phyloP scores from a whole-genome alignment of 2,797 vertebrate species.

The Etheostoma perlongum region DNA sequence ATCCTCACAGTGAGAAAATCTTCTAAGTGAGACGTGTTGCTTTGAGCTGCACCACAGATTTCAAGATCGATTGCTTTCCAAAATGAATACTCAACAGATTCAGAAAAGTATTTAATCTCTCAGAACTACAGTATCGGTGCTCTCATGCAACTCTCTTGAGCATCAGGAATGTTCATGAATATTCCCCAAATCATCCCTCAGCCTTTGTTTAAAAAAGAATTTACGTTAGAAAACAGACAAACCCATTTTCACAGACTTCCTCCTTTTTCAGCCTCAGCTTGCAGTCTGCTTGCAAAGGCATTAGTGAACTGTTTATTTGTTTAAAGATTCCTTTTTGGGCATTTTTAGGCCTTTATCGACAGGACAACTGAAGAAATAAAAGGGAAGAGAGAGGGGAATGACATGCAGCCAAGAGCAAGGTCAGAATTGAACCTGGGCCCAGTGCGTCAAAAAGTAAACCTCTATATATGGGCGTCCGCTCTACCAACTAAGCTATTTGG shows the following conservation, averaged over 20 bases:
- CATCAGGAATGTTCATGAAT: not conserved
- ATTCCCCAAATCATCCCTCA: constrained; percentile 23
- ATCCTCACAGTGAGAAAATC: constrained; percentile 17
- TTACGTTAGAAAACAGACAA: constrained; percentile 23
- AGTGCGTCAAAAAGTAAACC: too few relatives aligned
- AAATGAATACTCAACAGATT: constrained; percentile 33
- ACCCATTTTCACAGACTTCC: constrained; percentile 27
- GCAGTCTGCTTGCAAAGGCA: constrained; percentile 13
- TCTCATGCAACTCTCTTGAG: constrained; percentile 29
- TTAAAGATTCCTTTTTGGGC: too few relatives aligned
- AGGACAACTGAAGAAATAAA: too few relatives aligned
- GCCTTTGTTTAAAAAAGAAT: constrained; percentile 24
- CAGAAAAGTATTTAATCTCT: constrained; percentile 11
- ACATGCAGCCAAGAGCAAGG: too few relatives aligned
- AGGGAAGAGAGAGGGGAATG: too few relatives aligned
- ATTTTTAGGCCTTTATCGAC: too few relatives aligned
- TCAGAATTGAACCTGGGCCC: too few relatives aligned
- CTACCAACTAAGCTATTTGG: too few relatives aligned
- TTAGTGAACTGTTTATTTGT: too few relatives aligned
- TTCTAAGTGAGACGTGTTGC: constrained; percentile 18
- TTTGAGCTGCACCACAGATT: constrained; percentile 33
- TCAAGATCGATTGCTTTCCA: constrained; percentile 37
- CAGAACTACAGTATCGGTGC: constrained; percentile 1
- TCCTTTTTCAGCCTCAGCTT: constrained; percentile 26
- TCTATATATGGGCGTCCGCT: too few relatives aligned